Base-by-base conservation (phyloP, 2,113 vertebrate species). In the Polyodon spathula region DNA sequence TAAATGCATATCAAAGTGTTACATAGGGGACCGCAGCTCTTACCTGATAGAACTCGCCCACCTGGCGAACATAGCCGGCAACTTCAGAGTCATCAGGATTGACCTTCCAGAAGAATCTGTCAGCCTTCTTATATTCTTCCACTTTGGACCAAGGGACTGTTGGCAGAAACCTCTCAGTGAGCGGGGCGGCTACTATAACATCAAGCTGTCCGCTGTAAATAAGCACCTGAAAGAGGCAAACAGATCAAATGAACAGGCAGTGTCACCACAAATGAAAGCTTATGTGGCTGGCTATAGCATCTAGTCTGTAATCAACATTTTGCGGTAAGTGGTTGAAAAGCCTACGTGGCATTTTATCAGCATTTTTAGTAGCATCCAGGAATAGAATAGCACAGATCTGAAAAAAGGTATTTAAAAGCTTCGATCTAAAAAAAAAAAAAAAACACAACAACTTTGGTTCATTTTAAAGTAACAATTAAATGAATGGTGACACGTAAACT, bases 181-280 rank as follows among this genome's bases (percentile, higher is more conserved):
- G 69, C 6, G 88, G 71, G 0, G 88, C 88, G 11, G 90, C 89
- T 39, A 93, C 88, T 0, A 92, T 88, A 2, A 93, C 77, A 54
- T 94, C 93, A 70, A 93, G 83, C 65, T 93, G 90, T n/a, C 92
- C 92, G 0, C 71, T 94, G 77, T 94, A 93, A 43, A 94, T 73
- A 43, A 95, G 72, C 59, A 94, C 90, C 88, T 90, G 67, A 54
- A 4, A n/a, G 37, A 27, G 27, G 27, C 27, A 27, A 48, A 46
- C 6, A 69, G 65, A 4, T 11, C 70, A 63, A 60, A 1, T 0
- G 1, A 59, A 27, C 27, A 27, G 48, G 53, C 68, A 66, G 4
- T 11, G 27, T 27, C 27, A 27, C 27, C 27, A 27, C 27, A 27
- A 27, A 27, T 3, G 27, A 27, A 27, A 27, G 53, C 37, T 37